These are phyloP conservation scores for Diadegma fenestrale DNA, from an alignment of 2,888 invertebrate species.

Conservation along the genomic window DNA sequence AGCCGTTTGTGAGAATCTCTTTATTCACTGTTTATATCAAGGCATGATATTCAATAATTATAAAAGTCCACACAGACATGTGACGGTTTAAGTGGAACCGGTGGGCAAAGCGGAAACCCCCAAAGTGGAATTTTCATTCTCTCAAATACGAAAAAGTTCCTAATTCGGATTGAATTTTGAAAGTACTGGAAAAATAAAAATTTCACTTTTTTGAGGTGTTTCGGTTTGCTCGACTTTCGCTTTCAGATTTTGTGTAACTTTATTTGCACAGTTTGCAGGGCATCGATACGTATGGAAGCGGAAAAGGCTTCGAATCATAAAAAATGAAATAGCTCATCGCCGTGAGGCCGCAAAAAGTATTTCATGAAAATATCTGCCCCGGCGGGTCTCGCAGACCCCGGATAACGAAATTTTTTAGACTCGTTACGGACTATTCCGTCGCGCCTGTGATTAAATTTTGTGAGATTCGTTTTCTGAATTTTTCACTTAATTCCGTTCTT, in stretches of 20 bases:
- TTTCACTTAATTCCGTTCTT: neutral
- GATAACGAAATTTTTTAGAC: neutral
- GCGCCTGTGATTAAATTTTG: neutral
- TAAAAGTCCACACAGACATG: neutral
- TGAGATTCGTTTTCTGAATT: neutral
- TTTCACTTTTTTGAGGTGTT: too few relatives aligned
- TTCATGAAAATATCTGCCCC: neutral
- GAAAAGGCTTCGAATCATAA: neutral
- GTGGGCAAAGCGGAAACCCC: too few relatives aligned
- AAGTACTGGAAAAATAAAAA: too few relatives aligned
- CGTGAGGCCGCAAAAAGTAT: neutral
- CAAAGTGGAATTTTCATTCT: too few relatives aligned
- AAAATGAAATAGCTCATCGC: neutral
- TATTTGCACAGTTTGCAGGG: neutral
- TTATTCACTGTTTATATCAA: conserved; percentile 11
- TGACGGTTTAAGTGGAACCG: too few relatives aligned
- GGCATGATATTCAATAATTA: conserved; percentile 9
- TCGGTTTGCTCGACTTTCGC: neutral
- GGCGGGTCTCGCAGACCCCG: neutral
- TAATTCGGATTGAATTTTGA: too few relatives aligned
- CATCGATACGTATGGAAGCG: neutral
- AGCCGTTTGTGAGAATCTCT: conserved; percentile 19
- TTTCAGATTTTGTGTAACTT: conserved; percentile 8
- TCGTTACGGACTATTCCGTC: neutral
- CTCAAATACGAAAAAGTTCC: too few relatives aligned